These are phyloP conservation scores for Odobenus rosmarus DNA, from an alignment of 2,113 vertebrate genomes.

Conservation along the genomic window DNA sequence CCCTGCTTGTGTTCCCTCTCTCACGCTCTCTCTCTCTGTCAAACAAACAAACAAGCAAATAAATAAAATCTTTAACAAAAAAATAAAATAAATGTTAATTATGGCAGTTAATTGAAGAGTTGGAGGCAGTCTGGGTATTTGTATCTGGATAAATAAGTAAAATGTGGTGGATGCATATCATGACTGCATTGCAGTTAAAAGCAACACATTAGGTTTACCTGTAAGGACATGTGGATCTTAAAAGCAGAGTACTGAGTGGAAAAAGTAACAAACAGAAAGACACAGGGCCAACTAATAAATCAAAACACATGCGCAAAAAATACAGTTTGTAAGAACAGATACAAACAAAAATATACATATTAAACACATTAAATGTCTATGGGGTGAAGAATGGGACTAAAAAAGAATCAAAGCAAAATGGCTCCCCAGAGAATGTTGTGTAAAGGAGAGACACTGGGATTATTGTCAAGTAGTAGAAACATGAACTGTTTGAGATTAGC, in stretches of 20 bases:
- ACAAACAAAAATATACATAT: not conserved
- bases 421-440: not conserved
- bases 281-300: not conserved
- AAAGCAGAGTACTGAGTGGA: not conserved
- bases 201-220: not conserved
- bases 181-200: not conserved
- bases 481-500: constrained; percentile 4
- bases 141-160: not conserved
- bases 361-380: constrained; percentile 20
- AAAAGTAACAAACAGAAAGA: constrained; percentile 3
- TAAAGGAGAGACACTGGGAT: not conserved
- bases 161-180: not conserved
- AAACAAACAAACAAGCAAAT: no score
- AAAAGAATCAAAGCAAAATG: not conserved
- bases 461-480: constrained; percentile 22
- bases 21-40: no score
- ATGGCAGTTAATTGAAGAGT: not conserved
- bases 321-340: not conserved
- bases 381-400: not conserved
- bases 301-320: not conserved
- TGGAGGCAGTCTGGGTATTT: not conserved
- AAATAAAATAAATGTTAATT: not conserved
- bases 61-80: no score
- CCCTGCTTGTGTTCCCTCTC: no score
- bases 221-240: not conserved